These are phyloP conservation scores for Smutsia temminckii DNA, from an alignment of 2,797 vertebrate species.

Conservation along the genomic window DNA sequence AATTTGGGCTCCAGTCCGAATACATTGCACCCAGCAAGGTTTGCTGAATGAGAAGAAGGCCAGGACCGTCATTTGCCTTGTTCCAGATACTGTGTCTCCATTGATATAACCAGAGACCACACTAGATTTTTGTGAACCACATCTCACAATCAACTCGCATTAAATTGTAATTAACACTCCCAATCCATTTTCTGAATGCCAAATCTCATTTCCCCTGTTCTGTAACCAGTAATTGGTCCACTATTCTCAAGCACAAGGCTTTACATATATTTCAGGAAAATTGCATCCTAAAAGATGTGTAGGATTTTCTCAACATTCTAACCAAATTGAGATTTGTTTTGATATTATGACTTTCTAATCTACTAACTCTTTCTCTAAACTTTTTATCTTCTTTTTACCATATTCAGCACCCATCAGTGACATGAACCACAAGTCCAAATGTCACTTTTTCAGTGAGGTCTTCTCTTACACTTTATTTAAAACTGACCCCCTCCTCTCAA, in stretches of 20 bases:
- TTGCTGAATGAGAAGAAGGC: conserved; percentile 1
- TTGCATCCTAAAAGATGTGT: not conserved
- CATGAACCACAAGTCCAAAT: not conserved
- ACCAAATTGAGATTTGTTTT: conserved; percentile 30
- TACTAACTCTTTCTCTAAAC: not conserved
- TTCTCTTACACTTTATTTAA: not conserved
- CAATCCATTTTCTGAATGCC: conserved; percentile 14
- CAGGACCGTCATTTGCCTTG: not conserved
- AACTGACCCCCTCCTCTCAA: not conserved
- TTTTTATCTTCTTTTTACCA: not conserved
- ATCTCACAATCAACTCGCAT: not conserved
- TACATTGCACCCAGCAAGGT: not conserved
- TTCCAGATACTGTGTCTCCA: not conserved
- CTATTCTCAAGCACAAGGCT: conserved; percentile 13
- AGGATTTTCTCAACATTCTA: conserved; percentile 3
- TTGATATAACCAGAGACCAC: not conserved
- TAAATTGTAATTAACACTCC: not conserved
- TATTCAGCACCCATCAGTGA: not conserved
- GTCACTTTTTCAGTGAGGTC: not conserved
- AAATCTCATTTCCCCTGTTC: not conserved
- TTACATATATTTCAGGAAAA: conserved; percentile 17
- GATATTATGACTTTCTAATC: not conserved
- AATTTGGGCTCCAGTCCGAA: not conserved
- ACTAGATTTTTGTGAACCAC: not conserved
- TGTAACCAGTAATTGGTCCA: not conserved